A percentile compares a stretch with the other conserved stretches of the same genome.
These are phyloP conservation scores for Lochmaea crataegi DNA, from an alignment of 2,888 invertebrate species.

Conservation along the genomic window DNA sequence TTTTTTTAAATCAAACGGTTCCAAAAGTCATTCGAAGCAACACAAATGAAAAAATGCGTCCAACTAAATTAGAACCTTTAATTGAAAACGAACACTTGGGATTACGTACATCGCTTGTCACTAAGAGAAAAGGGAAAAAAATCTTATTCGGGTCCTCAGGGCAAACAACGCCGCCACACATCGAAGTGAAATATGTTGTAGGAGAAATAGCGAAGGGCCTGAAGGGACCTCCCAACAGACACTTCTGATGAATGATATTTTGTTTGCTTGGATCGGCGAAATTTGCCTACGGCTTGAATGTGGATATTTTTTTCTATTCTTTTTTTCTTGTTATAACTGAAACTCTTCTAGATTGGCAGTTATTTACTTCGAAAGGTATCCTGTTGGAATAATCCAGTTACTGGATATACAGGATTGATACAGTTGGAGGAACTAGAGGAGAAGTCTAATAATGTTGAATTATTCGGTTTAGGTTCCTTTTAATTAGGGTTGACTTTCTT, in stretches of 20 bases:
- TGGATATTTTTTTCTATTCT: neutral
- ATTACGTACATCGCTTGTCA: slow-evolving; percentile 26
- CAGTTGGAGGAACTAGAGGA: no score
- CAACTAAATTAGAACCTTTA: slow-evolving; percentile 3
- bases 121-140: slow-evolving; percentile 13
- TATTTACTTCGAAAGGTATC: neutral
- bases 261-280: slow-evolving; percentile 19
- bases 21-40: slow-evolving; percentile 8
- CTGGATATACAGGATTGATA: neutral
- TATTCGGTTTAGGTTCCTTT: no score
- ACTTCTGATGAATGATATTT: slow-evolving; percentile 29
- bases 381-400: neutral
- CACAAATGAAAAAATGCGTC: neutral
- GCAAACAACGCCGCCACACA: slow-evolving; percentile 17
- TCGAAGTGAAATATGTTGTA: slow-evolving; percentile 36
- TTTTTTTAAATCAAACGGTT: neutral
- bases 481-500: no score
- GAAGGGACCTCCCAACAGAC: slow-evolving; percentile 26
- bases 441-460: no score
- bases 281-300: slow-evolving; percentile 24
- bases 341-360: neutral
- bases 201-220: slow-evolving; percentile 25
- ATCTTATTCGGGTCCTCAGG: slow-evolving; percentile 20
- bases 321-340: neutral
- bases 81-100: slow-evolving; percentile 26